Conservation (phyloP, 2,113 vertebrate species). For the Micronycteris hirsuta region DNA sequence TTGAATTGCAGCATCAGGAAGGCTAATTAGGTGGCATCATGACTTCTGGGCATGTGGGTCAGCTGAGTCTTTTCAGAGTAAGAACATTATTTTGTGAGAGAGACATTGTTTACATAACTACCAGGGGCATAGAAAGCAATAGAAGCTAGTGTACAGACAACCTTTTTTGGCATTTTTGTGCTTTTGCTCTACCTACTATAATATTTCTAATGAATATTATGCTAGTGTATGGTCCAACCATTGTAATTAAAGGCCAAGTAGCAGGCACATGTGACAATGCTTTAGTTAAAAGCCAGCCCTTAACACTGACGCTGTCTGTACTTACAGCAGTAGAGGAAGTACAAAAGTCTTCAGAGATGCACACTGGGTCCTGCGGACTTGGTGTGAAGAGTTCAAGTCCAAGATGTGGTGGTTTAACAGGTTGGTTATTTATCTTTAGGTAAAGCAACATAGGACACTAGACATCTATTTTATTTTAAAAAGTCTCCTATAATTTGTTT, state of each 20-base stretch:
- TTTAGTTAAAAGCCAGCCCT: background rate
- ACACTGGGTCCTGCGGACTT: background rate
- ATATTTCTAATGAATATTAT: background rate
- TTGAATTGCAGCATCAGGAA: background rate
- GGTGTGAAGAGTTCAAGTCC: background rate
- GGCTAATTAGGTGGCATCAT: background rate
- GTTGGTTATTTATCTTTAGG: background rate
- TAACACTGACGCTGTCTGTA: background rate
- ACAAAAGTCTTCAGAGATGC: background rate
- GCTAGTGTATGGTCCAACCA: background rate
- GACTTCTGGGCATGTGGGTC: background rate
- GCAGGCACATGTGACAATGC: background rate
- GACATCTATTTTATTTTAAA: background rate
- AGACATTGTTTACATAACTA: background rate
- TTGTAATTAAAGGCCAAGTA: background rate
- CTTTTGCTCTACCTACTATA: background rate
- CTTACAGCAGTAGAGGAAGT: background rate
- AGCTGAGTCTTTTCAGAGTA: background rate
- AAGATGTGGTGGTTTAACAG: background rate
- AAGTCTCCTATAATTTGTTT: background rate
- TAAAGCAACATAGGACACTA: background rate
- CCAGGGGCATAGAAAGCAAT: background rate
- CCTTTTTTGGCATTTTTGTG: background rate
- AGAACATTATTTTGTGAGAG: background rate
- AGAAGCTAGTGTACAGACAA: background rate